Evolutionary conservation across 2,888 invertebrate genomes (phyloP).

Genomic region (Cepaea hortensis): DNA sequence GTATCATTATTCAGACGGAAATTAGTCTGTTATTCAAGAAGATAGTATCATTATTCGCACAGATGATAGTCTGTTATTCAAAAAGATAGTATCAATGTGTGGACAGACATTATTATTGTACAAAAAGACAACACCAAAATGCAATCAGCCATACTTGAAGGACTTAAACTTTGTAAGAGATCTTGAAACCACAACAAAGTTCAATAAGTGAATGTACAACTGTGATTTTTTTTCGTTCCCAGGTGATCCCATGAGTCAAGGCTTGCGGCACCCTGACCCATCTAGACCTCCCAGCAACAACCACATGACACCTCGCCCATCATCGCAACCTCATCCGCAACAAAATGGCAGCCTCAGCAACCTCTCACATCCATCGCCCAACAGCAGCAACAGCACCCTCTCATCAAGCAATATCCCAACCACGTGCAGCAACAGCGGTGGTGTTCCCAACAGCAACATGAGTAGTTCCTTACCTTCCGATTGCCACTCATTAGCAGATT

Average conservation of each 20-base stretch:
- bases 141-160: too few relatives aligned
- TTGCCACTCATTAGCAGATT: slow-evolving; percentile 58
- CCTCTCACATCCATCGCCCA: slow-evolving; percentile 60
- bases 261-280: slow-evolving; percentile 53
- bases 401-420: slow-evolving; percentile 47
- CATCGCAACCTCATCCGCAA: slow-evolving; percentile 55
- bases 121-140: too few relatives aligned
- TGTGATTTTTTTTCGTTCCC: background rate
- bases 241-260: slow-evolving; percentile 58
- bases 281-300: slow-evolving; percentile 47
- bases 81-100: too few relatives aligned
- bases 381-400: slow-evolving; percentile 65
- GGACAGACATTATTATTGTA: too few relatives aligned
- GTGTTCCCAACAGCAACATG: slow-evolving; percentile 19
- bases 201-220: too few relatives aligned
- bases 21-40: too few relatives aligned
- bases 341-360: slow-evolving; percentile 61
- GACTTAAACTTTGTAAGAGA: too few relatives aligned
- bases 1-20: too few relatives aligned
- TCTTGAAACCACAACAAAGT: too few relatives aligned
- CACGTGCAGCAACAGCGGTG: slow-evolving; percentile 19
- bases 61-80: too few relatives aligned
- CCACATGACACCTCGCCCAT: slow-evolving; percentile 53
- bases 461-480: slow-evolving; percentile 48
- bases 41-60: too few relatives aligned